Percentiles rank a stretch among this genome's conserved stretches.
Conservation (phyloP, 1,140 invertebrate genomes). For the Hyles euphorbiae region DNA sequence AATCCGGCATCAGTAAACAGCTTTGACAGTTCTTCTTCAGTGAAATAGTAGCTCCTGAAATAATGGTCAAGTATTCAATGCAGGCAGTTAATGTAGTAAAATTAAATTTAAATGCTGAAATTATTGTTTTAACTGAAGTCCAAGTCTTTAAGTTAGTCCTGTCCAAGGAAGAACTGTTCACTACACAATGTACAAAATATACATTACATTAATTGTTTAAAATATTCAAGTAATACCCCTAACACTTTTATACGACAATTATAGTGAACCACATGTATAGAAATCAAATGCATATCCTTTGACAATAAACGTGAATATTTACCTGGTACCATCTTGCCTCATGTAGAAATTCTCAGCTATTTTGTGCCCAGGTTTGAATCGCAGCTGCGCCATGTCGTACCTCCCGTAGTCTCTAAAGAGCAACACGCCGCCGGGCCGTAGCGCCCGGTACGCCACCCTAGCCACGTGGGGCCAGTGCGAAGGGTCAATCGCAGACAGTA, state of each 20-base stretch:
- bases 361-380: conserved; percentile 95
- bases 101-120: background rate
- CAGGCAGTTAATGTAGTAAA: too few species aligned
- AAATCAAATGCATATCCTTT: too few species aligned
- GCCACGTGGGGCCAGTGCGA: conserved; percentile 85
- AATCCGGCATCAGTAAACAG: conserved; percentile 84
- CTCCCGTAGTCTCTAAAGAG: conserved; percentile 97
- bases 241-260: too few species aligned
- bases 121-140: background rate
- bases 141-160: too few species aligned
- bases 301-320: conserved; percentile 12
- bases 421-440: conserved; percentile 89
- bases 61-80: too few species aligned
- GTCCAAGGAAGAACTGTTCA: too few species aligned
- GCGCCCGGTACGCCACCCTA: conserved; percentile 79
- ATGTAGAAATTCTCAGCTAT: conserved; percentile 97
- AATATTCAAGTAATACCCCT: too few species aligned
- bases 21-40: conserved; percentile 79
- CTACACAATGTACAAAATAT: too few species aligned
- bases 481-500: conserved; percentile 95
- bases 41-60: conserved; percentile 89
- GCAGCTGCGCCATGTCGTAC: conserved; percentile 98
- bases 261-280: too few species aligned
- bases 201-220: too few species aligned
- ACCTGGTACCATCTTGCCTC: conserved; percentile 97